These are phyloP conservation scores for Macrochelys suwanniensis DNA, from an alignment of 2,797 vertebrate species.

Conservation along the genomic window DNA sequence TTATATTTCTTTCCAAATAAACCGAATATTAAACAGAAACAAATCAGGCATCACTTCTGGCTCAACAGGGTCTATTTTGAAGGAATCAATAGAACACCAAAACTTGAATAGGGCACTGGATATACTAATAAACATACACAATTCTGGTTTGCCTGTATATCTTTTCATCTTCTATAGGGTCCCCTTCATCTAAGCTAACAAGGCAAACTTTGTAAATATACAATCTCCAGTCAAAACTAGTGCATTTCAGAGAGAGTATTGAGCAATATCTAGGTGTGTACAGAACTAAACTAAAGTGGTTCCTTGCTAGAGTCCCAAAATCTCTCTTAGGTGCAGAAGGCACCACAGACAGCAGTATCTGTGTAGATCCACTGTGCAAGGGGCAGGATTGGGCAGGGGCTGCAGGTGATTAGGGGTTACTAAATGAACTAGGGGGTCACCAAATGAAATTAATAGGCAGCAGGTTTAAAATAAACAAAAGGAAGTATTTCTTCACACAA, in stretches of 20 bases:
- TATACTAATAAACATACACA: neutral
- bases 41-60: neutral
- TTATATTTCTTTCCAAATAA: neutral
- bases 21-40: neutral
- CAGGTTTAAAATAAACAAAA: too few species aligned
- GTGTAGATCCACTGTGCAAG: neutral
- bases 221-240: neutral
- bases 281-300: conserved; percentile 48
- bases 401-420: neutral
- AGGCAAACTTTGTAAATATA: neutral
- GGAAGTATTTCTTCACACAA: too few species aligned
- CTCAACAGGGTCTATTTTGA: neutral
- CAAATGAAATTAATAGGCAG: too few species aligned
- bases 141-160: too few species aligned
- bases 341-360: neutral
- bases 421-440: too few species aligned
- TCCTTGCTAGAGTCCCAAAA: neutral
- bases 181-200: neutral
- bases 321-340: neutral
- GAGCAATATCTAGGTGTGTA: neutral
- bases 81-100: neutral
- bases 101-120: neutral
- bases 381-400: neutral
- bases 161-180: neutral
- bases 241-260: neutral